These are phyloP conservation scores for Euborellia annulipes DNA, from an alignment of 1,140 invertebrate species.

Conservation along the genomic window DNA sequence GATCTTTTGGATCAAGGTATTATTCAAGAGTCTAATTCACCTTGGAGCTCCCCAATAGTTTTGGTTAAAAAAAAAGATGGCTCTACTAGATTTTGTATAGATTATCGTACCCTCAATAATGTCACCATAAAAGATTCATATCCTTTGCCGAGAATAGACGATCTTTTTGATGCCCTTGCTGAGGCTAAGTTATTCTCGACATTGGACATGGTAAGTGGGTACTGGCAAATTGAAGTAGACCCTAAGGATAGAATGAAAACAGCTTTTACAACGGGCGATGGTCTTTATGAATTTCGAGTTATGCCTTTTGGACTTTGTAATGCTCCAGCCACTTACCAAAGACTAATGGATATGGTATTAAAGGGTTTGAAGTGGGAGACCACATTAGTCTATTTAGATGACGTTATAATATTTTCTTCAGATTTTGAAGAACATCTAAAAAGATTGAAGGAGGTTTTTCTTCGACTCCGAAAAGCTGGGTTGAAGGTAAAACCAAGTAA, in stretches of 20 bases:
- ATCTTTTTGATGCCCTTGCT: slow-evolving; percentile 21
- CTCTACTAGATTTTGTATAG: slow-evolving; percentile 33
- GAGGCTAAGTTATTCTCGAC: slow-evolving; percentile 20
- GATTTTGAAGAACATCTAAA: no score
- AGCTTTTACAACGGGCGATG: slow-evolving; percentile 22
- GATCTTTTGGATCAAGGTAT: no score
- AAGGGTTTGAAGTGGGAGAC: slow-evolving; percentile 18
- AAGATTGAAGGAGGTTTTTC: no score
- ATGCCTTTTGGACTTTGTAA: slow-evolving; percentile 29
- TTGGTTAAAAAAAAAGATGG: no score
- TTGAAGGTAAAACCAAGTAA: no score
- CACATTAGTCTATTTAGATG: slow-evolving; percentile 29
- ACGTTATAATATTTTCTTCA: no score
- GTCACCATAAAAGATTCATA: slow-evolving; percentile 20
- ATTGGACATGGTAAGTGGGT: slow-evolving; percentile 27
- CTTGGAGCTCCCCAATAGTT: no score
- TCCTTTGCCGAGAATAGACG: slow-evolving; percentile 33
- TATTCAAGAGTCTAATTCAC: no score
- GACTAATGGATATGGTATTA: slow-evolving; percentile 23
- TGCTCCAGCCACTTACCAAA: slow-evolving; percentile 27
- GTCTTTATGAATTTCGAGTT: slow-evolving; percentile 24
- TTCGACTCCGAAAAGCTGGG: no score
- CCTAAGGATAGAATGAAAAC: slow-evolving; percentile 22
- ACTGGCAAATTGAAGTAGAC: slow-evolving; percentile 24
- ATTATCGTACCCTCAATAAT: slow-evolving; percentile 22